Evolutionary conservation across 2,113 vertebrate genomes (phyloP).

Genomic region (Ptyas mucosa): DNA sequence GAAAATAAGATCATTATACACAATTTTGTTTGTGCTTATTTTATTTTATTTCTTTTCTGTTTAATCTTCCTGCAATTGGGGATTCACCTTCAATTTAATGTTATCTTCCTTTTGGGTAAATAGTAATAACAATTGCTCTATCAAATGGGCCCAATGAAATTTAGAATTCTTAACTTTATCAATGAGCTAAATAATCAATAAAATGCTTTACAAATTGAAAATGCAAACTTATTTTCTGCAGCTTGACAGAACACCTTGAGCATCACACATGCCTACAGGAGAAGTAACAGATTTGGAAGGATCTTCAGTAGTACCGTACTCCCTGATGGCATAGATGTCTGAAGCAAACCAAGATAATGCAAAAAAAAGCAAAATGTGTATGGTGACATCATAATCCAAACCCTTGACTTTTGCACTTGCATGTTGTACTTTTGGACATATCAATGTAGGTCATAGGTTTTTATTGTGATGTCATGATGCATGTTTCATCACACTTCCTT

Average conservation of each 20-base stretch:
- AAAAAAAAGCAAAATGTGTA: too few relatives aligned
- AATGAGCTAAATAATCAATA: not conserved
- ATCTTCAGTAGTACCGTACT: not conserved
- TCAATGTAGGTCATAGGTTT: too few relatives aligned
- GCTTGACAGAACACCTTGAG: not conserved
- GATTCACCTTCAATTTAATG: not conserved
- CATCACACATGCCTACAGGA: not conserved
- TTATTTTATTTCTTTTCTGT: not conserved
- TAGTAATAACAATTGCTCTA: not conserved
- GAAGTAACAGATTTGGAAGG: too few relatives aligned
- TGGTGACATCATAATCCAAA: too few relatives aligned
- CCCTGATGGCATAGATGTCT: not conserved
- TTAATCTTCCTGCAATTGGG: not conserved
- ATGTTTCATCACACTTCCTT: too few relatives aligned
- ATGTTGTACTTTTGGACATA: too few relatives aligned
- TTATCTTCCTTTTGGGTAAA: not conserved
- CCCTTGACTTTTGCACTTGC: too few relatives aligned
- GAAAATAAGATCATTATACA: not conserved
- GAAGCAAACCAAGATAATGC: too few relatives aligned
- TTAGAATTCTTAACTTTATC: not conserved
- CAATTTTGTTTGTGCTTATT: not conserved
- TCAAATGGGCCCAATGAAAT: not conserved
- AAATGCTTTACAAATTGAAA: not conserved
- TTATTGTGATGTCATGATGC: too few relatives aligned
- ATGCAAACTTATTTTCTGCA: not conserved